These are phyloP conservation scores for Parotocinclus haroldoi DNA, from an alignment of 2,797 vertebrate species.

Conservation along the genomic window DNA sequence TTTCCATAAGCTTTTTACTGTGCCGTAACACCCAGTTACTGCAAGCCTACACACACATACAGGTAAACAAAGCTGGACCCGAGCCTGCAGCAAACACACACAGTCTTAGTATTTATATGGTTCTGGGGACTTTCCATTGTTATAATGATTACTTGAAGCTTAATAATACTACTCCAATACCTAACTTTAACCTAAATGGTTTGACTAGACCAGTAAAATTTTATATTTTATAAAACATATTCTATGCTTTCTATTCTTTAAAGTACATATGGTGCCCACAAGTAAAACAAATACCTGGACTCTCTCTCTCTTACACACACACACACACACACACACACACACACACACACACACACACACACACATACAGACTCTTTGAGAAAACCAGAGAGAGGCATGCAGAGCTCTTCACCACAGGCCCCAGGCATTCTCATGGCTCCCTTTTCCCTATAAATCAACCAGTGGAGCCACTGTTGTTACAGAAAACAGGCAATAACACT, in stretches of 20 bases:
- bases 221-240: too few species aligned
- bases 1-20: slow-evolving; percentile 71
- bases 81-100: slow-evolving; percentile 42
- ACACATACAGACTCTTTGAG: slow-evolving; percentile 54
- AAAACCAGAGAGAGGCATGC: slow-evolving; percentile 51
- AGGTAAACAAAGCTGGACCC: slow-evolving; percentile 68
- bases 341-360: slow-evolving; percentile 29
- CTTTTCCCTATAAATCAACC: slow-evolving; percentile 65
- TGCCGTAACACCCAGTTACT: slow-evolving; percentile 65
- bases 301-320: too few species aligned
- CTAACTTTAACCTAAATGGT: too few species aligned
- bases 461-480: slow-evolving; percentile 68
- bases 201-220: too few species aligned
- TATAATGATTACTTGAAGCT: too few species aligned
- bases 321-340: too few species aligned
- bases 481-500: slow-evolving; percentile 62
- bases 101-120: too few species aligned
- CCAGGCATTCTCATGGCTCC: slow-evolving; percentile 61
- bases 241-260: too few species aligned
- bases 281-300: too few species aligned
- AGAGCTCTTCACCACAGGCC: slow-evolving; percentile 54
- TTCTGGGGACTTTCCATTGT: too few species aligned
- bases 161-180: too few species aligned
- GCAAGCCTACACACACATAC: slow-evolving; percentile 53
- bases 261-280: too few species aligned